Evolutionary conservation across 2,113 vertebrate genomes (phyloP).

Genomic region (Ptilonorhynchus violaceus): DNA sequence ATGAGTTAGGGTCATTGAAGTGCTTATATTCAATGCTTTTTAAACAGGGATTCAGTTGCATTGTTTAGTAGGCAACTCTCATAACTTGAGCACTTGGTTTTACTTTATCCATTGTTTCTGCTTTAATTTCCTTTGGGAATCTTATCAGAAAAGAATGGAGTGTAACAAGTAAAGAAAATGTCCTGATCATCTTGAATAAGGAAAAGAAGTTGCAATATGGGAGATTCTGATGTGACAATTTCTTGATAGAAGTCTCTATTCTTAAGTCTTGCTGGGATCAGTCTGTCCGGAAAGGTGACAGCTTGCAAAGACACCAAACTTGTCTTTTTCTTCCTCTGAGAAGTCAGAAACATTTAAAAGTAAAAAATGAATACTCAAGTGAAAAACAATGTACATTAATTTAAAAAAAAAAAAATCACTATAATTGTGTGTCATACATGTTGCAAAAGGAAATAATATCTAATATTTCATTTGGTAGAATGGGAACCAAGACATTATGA

Average conservation of each 20-base stretch:
- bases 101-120: not conserved
- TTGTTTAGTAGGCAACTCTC: not conserved
- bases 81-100: not conserved
- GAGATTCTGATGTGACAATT: not conserved
- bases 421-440: not conserved
- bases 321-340: not conserved
- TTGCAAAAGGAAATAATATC: not conserved
- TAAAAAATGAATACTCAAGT: not conserved
- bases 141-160: not conserved
- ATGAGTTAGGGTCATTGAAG: not conserved
- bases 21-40: not conserved
- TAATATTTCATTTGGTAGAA: not conserved
- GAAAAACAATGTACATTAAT: not conserved
- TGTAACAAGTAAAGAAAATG: not conserved
- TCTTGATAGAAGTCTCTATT: not conserved
- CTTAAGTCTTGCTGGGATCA: not conserved
- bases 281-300: not conserved
- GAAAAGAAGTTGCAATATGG: not conserved
- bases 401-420: not conserved
- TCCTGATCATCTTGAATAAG: not conserved
- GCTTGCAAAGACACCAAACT: not conserved
- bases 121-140: not conserved
- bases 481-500: not conserved
- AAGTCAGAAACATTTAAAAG: not conserved
- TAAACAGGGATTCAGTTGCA: not conserved